Evolutionary conservation across 2,797 vertebrate species (phyloP).

Genomic region (Uromys caudimaculatus): DNA sequence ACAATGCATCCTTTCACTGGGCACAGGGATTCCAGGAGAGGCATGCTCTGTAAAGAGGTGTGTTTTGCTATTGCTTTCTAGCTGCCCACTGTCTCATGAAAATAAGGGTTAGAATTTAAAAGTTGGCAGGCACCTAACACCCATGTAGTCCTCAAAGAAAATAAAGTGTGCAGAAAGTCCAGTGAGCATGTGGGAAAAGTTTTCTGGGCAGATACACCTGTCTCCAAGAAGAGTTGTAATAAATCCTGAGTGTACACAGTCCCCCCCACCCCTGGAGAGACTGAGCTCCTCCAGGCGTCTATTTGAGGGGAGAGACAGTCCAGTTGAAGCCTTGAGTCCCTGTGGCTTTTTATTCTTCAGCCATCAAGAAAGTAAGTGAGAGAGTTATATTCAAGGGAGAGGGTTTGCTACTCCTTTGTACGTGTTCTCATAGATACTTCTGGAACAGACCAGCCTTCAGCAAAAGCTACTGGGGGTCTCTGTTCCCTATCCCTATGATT

Average conservation of each 20-base stretch:
- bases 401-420: background rate
- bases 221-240: background rate
- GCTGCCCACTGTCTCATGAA: background rate
- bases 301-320: too few relatives aligned
- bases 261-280: background rate
- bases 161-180: background rate
- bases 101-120: background rate
- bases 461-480: background rate
- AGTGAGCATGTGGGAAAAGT: background rate
- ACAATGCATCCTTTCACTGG: rapidly evolving
- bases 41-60: background rate
- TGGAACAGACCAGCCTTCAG: background rate
- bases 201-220: background rate
- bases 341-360: background rate
- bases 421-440: background rate
- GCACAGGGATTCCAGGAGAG: background rate
- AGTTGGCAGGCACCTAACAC: background rate
- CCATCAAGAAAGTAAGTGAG: background rate
- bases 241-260: background rate
- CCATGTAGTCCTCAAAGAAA: background rate
- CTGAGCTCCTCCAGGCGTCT: background rate
- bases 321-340: background rate
- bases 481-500: background rate
- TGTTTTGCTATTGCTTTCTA: background rate
- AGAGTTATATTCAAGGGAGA: rapidly evolving